These are phyloP conservation scores for Trypoxylus dichotomus DNA, from an alignment of 1,140 invertebrate genomes.

Conservation along the genomic window DNA sequence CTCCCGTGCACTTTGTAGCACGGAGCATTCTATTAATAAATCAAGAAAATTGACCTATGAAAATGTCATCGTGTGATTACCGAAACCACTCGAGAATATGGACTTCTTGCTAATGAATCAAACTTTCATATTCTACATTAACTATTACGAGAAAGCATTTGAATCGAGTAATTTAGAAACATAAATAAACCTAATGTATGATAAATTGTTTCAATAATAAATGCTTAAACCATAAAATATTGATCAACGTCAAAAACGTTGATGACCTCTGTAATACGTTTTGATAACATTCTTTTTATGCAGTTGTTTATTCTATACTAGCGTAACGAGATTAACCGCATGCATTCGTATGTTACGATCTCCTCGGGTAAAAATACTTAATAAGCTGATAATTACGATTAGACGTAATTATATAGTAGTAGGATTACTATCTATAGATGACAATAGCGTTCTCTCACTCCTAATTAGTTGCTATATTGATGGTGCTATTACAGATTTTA, in stretches of 20 bases:
- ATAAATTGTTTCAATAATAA: neutral
- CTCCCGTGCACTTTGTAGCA: no score
- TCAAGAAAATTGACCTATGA: no score
- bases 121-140: no score
- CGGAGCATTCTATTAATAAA: no score
- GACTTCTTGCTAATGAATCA: no score
- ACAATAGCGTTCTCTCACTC: neutral
- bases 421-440: neutral
- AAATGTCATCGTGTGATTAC: no score
- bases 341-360: neutral
- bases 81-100: no score
- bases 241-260: neutral
- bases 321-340: neutral
- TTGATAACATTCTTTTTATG: conserved; percentile 13
- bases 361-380: neutral
- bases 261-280: conserved; percentile 5
- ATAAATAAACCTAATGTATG: neutral
- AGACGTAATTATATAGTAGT: neutral
- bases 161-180: neutral
- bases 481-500: neutral
- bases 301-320: neutral
- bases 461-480: neutral
- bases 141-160: no score
- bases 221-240: neutral
- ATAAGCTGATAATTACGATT: neutral